A percentile compares a stretch with the other conserved stretches of the same genome.
phyloP scores from a whole-genome alignment of 2,113 vertebrate species.

The Andinoacara biseriatus region DNA sequence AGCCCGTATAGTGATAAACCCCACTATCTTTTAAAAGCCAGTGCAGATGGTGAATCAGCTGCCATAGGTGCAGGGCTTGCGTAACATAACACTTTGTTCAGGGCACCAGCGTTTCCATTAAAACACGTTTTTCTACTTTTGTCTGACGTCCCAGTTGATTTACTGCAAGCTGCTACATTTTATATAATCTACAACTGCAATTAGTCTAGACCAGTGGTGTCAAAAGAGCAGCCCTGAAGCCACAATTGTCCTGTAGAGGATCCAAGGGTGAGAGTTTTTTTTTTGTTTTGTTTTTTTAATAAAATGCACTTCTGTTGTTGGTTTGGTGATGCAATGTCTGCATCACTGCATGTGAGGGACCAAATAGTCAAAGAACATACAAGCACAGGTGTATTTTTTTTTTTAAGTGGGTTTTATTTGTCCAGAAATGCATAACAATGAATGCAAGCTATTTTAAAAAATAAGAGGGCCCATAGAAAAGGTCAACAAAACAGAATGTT shows the following conservation, averaged over 20 bases:
- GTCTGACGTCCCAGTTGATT: not conserved
- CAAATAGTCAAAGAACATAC: not conserved
- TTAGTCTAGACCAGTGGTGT: not conserved
- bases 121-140: not conserved
- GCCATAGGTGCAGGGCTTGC: not conserved
- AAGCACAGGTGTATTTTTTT: not conserved
- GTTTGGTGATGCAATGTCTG: not conserved
- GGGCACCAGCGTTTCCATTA: not conserved
- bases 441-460: not conserved
- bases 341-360: not conserved
- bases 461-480: not conserved
- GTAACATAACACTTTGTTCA: not conserved
- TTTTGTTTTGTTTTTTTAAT: fast-evolving
- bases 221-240: not conserved
- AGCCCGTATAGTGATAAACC: not conserved
- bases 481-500: not conserved
- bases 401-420: not conserved
- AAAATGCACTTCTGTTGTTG: not conserved
- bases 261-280: not conserved
- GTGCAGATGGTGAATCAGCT: not conserved
- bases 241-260: not conserved
- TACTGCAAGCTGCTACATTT: not conserved
- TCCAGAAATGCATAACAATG: not conserved
- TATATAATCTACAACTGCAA: not conserved
- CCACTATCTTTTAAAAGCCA: not conserved